Evolutionary conservation across 2,113 vertebrate genomes (phyloP), one percentile per base, ranked within the genome.

Genomic region (Chloropsis cyanopogon): DNA sequence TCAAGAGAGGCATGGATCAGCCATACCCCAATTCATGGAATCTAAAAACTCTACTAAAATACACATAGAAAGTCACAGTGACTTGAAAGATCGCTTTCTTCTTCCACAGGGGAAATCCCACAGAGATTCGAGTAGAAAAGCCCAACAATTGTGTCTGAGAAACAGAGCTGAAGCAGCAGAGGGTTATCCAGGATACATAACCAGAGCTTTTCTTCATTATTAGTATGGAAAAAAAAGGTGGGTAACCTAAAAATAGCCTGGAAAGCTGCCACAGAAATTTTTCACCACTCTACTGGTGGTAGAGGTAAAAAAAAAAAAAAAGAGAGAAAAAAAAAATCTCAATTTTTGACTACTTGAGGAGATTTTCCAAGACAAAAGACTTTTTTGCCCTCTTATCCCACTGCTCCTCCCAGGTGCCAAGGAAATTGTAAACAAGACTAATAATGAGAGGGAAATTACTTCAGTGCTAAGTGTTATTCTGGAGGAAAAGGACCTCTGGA

Each of bases 281-380:
- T 42, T 76, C 21, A 57, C 35, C 12, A 21, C 4, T 49, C 11
- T 17, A 10, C 13, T 54, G 18, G 3, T 28, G 7, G 2, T 12
- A 10, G 2, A 0, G 2, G 3, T 11, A 59, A 56, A n/a, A 21
- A 4, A 20, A 41, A 33, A 1, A 28, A 59, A 35, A 37, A 29
- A 35, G n/a, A n/a, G n/a, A n/a, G n/a, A n/a, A 21, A 4, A 20
- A 41, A 33, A 1, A 28, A 59, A 35, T 33, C 42, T 37, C 1
- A 0, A 15, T 50, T 89, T 66, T 61, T 87, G 7, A 35, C 46
- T 22, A 4, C 12, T 57, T 46, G 14, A 71, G 28, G 26, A 77
- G 29, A 15, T 69, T 42, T 77, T 60, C 44, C 13, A 54, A 39
- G 24, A 33, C 21, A 35, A 77, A 91, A 60, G 3, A 18, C 0